These are phyloP conservation scores for Saimiri boliviensis DNA, from an alignment of 2,113 vertebrate species.

Conservation along the genomic window DNA sequence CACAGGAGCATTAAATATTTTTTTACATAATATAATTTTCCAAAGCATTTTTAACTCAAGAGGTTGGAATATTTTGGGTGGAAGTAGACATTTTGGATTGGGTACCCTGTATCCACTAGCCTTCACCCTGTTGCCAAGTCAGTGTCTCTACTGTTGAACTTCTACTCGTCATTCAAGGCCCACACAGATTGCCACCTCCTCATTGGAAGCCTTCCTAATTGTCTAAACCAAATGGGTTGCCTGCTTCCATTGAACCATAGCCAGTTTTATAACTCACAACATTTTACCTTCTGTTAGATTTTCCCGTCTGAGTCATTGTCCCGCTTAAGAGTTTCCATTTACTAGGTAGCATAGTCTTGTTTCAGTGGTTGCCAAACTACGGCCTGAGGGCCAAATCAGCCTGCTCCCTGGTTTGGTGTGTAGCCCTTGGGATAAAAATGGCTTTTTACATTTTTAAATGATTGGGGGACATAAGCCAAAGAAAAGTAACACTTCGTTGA, in stretches of 20 bases:
- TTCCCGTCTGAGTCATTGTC: neutral
- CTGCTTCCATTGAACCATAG: too few relatives aligned
- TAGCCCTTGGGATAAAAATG: neutral
- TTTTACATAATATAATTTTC: neutral
- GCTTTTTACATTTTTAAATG: slow-evolving; percentile 10
- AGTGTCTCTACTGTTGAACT: neutral
- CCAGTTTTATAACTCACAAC: neutral
- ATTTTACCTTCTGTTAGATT: neutral
- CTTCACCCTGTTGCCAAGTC: neutral
- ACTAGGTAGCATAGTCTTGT: neutral
- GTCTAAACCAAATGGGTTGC: neutral
- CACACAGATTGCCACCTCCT: neutral
- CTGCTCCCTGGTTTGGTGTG: neutral
- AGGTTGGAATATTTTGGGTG: neutral
- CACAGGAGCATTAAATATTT: neutral
- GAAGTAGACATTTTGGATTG: neutral
- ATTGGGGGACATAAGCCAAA: neutral
- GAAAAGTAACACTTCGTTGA: neutral
- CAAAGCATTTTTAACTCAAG: neutral
- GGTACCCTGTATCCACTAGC: neutral
- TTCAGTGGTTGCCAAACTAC: neutral
- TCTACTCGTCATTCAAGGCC: neutral
- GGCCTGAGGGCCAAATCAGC: neutral
- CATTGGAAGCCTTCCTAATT: neutral
- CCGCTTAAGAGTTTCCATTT: neutral